Conservation (phyloP, 1,140 invertebrate species). For the Halictus rubicundus region DNA sequence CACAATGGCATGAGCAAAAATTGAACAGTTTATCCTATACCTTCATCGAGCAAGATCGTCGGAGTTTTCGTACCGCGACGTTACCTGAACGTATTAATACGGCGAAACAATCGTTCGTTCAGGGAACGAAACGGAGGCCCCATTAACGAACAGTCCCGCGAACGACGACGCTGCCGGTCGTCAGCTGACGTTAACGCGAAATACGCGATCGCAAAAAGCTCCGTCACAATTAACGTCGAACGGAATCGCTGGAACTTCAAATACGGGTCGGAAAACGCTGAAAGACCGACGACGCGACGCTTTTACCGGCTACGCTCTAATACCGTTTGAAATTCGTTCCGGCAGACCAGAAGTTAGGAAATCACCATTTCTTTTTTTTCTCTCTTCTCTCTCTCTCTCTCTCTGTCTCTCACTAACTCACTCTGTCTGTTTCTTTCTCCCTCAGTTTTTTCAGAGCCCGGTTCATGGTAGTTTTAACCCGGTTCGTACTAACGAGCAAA, state of each 20-base stretch:
- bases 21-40: too few species aligned
- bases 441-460: conserved; percentile 29
- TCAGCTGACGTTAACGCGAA: conserved; percentile 8
- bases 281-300: conserved; percentile 24
- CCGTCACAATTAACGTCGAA: conserved; percentile 41
- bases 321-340: conserved; percentile 45
- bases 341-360: conserved; percentile 39
- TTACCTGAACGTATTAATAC: neutral
- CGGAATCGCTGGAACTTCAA: conserved; percentile 26
- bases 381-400: conserved; percentile 1
- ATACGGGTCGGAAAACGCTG: conserved; percentile 32
- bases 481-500: conserved; percentile 71
- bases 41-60: too few species aligned
- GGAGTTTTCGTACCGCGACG: too few species aligned
- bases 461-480: conserved; percentile 53
- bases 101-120: neutral
- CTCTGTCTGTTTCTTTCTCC: conserved; percentile 32
- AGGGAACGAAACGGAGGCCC: neutral
- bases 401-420: too few species aligned
- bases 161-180: neutral
- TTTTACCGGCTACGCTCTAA: conserved; percentile 28
- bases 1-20: too few species aligned
- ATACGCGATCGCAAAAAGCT: conserved; percentile 22
- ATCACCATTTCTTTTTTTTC: conserved; percentile 20
- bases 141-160: neutral